Conservation (phyloP, 64 coral and sea anemone genomes). For the Montipora capricornis region DNA sequence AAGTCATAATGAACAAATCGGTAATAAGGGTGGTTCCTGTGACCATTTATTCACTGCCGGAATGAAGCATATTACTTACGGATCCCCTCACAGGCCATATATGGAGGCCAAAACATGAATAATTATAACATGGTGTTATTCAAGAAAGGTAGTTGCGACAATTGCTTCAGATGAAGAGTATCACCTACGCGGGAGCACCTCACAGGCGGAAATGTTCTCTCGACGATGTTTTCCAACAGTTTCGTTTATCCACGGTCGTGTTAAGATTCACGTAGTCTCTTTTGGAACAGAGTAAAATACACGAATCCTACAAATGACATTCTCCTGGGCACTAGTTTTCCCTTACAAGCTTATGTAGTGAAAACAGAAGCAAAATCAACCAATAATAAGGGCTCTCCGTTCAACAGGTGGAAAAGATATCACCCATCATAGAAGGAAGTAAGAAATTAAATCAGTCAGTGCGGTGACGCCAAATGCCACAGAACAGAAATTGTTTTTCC, state of each 20-base stretch:
- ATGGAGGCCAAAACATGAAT: too few species aligned
- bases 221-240: not conserved
- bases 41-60: too few species aligned
- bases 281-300: not conserved
- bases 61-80: too few species aligned
- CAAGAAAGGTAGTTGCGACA: not conserved
- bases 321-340: too few species aligned
- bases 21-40: too few species aligned
- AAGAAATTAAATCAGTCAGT: not conserved
- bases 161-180: not conserved
- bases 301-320: too few species aligned
- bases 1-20: too few species aligned
- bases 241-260: not conserved
- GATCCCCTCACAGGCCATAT: too few species aligned
- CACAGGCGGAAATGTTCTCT: slow-evolving; percentile 8
- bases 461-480: too few species aligned
- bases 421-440: not conserved
- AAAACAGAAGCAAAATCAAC: too few species aligned
- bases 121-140: not conserved
- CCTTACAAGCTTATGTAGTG: too few species aligned
- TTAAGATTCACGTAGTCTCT: not conserved
- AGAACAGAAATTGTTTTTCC: too few species aligned
- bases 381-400: not conserved
- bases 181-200: not conserved
- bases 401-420: not conserved